Base-by-base conservation (phyloP, 2,888 invertebrate species). In the Diadegma fenestrale region DNA sequence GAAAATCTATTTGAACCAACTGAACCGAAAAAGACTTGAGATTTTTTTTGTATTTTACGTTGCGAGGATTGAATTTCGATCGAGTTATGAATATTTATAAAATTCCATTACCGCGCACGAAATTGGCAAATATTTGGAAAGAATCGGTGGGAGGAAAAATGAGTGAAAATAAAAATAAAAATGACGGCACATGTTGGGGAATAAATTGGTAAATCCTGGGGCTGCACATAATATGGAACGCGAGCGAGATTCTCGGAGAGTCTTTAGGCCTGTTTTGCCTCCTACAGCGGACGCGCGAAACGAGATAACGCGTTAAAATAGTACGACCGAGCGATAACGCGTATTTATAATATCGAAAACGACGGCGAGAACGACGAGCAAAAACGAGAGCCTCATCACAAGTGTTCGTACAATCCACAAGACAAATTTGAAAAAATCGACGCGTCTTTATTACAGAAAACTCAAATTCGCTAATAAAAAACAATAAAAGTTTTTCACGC, bases 241-340 rank as follows among this genome's bases (percentile, higher is more conserved):
- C 51, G 71, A 43, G 37, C 19, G 30, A 72, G 71, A 58, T 45
- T 45, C 73, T 54, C 63, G 51, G 22, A 26, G n/a, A 22, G 43
- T 58, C 69, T 78, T 68, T 61, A 61, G 72, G 82, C 80, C 83
- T 90, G 89, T 90, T 86, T 89, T 88, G 91, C 89, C 83, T 88
- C 88, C 84, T 88, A 89, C 90, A 89, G 90, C 92, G 91, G 91
- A 91, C 90, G 91, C 89, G 88, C 89, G 88, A 88, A 90, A 80
- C 88, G 90, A 89, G 92, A 92, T 92, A 92, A 91, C 90, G 85
- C 88, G 88, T 91, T 91, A 92, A 92, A 92, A 93, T 92, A 91
- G 91, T 91, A 90, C 89, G 88, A 86, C 22, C 37, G 51, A 51
- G 85, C 88, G 92, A 92, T 92, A 92, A 92, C 89, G 87, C 88